Conservation (phyloP, 1,140 invertebrate genomes). For the Aphidius gifuensis region DNA sequence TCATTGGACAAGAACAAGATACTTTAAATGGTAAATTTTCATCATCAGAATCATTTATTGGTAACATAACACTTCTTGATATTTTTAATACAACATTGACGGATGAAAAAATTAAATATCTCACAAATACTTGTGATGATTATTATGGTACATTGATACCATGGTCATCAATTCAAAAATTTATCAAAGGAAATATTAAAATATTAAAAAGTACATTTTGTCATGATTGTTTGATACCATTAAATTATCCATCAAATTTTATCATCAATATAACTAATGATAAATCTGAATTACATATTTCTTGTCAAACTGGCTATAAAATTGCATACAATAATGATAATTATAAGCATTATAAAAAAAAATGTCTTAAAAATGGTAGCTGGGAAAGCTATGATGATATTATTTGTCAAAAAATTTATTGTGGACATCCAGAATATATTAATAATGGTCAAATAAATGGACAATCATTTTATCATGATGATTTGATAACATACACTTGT, state of each 20-base stretch:
- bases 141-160: conserved; percentile 57
- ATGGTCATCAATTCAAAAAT: conserved; percentile 62
- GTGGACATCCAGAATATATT: conserved; percentile 61
- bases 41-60: conserved; percentile 65
- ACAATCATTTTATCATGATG: conserved; percentile 55
- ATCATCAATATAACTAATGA: conserved; percentile 41
- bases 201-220: conserved; percentile 53
- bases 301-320: conserved; percentile 43
- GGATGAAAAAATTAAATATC: conserved; percentile 45
- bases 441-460: conserved; percentile 57
- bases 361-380: conserved; percentile 53
- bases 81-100: conserved; percentile 60
- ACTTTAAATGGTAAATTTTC: conserved; percentile 62
- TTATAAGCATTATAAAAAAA: conserved; percentile 29
- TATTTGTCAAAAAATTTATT: conserved; percentile 53
- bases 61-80: conserved; percentile 61
- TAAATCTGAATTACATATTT: conserved; percentile 35
- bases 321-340: conserved; percentile 38
- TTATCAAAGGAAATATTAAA: conserved; percentile 59
- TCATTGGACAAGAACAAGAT: conserved; percentile 74
- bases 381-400: conserved; percentile 56
- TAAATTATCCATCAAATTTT: conserved; percentile 47
- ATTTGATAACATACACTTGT: conserved; percentile 57
- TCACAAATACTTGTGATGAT: conserved; percentile 57
- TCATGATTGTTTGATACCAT: conserved; percentile 55